Evolutionary conservation across 2,888 invertebrate genomes (phyloP), one percentile per base, ranked within the genome.

Genomic region (Tanypteryx hageni): DNA sequence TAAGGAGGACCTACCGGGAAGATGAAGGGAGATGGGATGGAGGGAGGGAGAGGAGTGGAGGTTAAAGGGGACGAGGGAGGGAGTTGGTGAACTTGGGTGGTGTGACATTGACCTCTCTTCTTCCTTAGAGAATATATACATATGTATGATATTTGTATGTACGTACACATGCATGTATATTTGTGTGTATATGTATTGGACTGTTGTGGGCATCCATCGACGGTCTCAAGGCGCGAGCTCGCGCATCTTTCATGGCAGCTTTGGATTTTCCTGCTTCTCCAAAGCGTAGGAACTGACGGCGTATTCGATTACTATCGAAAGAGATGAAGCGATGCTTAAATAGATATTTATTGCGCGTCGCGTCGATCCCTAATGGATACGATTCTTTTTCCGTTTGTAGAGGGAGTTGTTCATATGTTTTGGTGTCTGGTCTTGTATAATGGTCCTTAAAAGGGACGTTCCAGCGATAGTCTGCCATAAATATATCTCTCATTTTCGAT

Each of bases 1-100:
- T 14, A n/a, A 22, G 68, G 68, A 76, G 76, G 76, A 76, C 76
- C 76, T 76, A 76, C 76, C 76, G 76, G 76, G 76, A 76, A 76
- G 76, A 7, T 22, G n/a, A 76, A 76, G 18, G 61, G 76, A 27
- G 76, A 27, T 27, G 76, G 76, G 27, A 44, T 44, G 64, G 64
- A 18, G 14, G 14, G 68, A 68, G 22, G n/a, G n/a, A 27, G 27
- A 76, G 64, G 64, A 18, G 14, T 22, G 14, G 68, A 68, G 22
- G 22, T 22, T 76, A 27, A 76, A 22, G 22, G 76, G 76, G 76
- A 76, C 22, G 44, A 44, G 44, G 5, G 44, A 44, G 44, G 44
- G 44, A 44, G 44, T 44, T 44, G 44, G 44, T 44, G 44, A 44
- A 44, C 44, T 44, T 44, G 44, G 44, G 44, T 44, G 76, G 22